phyloP scores from a whole-genome alignment of 2,797 vertebrate species.

The Anisognathus igniventris region DNA sequence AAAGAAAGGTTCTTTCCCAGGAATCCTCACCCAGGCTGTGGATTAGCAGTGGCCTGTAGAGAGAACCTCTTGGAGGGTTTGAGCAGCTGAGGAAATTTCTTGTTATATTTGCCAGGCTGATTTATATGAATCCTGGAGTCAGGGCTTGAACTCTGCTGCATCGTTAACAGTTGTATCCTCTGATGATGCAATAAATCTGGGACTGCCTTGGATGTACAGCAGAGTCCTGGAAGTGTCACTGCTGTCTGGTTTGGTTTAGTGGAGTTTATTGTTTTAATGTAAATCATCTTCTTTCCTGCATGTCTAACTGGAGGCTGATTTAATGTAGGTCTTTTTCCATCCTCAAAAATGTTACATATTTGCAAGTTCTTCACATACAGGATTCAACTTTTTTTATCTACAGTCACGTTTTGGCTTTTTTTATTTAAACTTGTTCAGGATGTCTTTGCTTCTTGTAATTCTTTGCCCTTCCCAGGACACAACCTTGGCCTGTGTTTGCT shows the following conservation, averaged over 20 bases:
- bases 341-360: background rate
- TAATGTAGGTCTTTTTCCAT: background rate
- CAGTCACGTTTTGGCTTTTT: background rate
- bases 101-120: background rate
- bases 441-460: background rate
- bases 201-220: background rate
- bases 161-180: background rate
- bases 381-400: background rate
- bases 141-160: slow-evolving; percentile 8
- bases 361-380: background rate
- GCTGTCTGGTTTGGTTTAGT: background rate
- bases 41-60: background rate
- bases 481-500: background rate
- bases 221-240: background rate
- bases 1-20: background rate
- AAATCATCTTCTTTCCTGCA: background rate
- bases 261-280: background rate
- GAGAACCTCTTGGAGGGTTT: background rate
- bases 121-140: background rate
- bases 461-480: background rate
- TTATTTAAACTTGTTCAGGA: background rate
- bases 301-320: background rate
- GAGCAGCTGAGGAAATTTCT: background rate
- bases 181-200: background rate
- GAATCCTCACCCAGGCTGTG: background rate